Conservation (phyloP, 2,113 vertebrate genomes). For the Tragulus kanchil region DNA sequence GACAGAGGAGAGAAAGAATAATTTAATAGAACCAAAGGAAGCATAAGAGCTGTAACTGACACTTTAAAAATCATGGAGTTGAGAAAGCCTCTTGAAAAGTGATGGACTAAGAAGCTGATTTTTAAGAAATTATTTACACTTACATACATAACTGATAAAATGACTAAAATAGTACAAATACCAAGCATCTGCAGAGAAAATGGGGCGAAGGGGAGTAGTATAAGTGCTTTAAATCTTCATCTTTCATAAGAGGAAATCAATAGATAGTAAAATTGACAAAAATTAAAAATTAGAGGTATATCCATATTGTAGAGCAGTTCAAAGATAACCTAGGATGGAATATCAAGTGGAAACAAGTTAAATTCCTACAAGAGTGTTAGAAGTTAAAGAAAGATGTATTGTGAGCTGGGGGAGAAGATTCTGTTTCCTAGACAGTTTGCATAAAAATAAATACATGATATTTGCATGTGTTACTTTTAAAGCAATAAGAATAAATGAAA, state of each 20-base stretch:
- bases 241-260: background rate
- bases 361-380: background rate
- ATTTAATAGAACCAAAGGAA: background rate
- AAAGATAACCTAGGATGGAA: background rate
- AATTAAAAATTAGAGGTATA: background rate
- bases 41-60: background rate
- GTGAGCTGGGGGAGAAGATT: background rate
- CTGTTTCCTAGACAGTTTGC: background rate
- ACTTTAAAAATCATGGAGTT: background rate
- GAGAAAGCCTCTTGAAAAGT: background rate
- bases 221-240: background rate
- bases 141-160: background rate
- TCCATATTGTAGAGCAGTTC: background rate
- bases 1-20: background rate
- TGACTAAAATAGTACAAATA: background rate
- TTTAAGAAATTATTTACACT: background rate
- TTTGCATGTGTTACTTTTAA: background rate
- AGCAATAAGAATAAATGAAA: background rate
- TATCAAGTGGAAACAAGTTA: background rate
- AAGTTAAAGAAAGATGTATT: background rate
- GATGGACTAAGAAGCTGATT: background rate
- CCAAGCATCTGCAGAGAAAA: background rate
- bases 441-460: background rate
- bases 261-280: background rate
- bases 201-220: background rate